Conservation (phyloP, 2,888 invertebrate species). For the Himalopsyche kuldschensis region DNA sequence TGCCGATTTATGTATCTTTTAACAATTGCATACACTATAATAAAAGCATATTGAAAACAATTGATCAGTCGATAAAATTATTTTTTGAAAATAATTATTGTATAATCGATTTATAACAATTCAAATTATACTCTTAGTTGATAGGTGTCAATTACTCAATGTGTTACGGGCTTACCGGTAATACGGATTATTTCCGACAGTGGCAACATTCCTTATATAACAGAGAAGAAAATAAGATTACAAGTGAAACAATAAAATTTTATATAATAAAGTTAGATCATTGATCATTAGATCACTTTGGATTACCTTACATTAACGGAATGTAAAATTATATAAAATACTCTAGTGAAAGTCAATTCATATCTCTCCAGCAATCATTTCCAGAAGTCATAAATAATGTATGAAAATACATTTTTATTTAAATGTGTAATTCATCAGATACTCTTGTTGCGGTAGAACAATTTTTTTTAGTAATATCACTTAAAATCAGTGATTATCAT, state of each 20-base stretch:
- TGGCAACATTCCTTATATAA: not conserved
- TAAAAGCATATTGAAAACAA: too few relatives aligned
- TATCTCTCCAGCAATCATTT: not conserved
- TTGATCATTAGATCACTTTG: not conserved
- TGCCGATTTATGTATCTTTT: too few relatives aligned
- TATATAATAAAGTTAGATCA: not conserved
- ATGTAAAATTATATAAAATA: not conserved
- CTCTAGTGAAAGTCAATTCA: not conserved
- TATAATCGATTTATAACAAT: too few relatives aligned
- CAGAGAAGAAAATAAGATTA: not conserved
- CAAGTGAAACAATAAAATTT: not conserved
- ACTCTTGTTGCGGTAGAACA: not conserved
- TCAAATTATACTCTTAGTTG: too few relatives aligned
- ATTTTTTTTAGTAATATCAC: not conserved
- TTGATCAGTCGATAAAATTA: too few relatives aligned
- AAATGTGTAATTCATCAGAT: not conserved
- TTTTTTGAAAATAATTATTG: too few relatives aligned
- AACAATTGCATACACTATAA: too few relatives aligned
- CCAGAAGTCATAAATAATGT: not conserved
- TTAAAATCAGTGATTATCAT: slow-evolving; percentile 20
- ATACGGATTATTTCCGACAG: not conserved
- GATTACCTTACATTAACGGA: not conserved
- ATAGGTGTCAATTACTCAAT: too few relatives aligned
- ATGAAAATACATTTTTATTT: not conserved
- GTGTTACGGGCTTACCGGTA: too few relatives aligned